Base-by-base conservation (phyloP, 2,797 vertebrate species). In the Gobio occitaniae region DNA sequence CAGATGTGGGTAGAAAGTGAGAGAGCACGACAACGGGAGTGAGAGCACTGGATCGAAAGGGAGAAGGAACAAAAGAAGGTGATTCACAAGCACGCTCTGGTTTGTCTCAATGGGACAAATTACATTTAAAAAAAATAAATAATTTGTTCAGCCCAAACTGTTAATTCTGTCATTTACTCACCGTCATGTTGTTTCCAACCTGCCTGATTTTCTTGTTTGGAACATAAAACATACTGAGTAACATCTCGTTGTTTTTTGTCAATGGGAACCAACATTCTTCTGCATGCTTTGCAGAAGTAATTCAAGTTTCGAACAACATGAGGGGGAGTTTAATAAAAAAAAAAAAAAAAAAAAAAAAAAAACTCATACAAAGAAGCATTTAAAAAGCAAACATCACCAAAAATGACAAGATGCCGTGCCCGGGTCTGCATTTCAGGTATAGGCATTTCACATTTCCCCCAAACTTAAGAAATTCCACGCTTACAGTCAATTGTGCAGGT, bases 31-130 rank as follows among this genome's bases (percentile, higher is more conserved):
- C 78, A 80, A 80, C 78, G 32, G 29, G 78, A 78, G 76, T 17
- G 83, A 83, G 82, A 79, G 85, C 72, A 81, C 80, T 3, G 66
- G 65, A 78, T 48, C 25, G 52, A 68, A 66, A 41, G 48, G 25
- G 32, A 70, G 63, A 74, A 3, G 52, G 52, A 61, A 79, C 76
- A 71, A 84, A 63, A 78, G 82, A 54, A 82, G 59, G 75, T 71
- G 65, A 85, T 89, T 85, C 80, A 84, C 88, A 89, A 83, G 90
- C 19, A 10, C 78, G 87, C 89, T 85, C 0, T 80, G 79, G 86
- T 83, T 52, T 41, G 38, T 50, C 52, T 76, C 29, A 83, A 80
- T 71, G 84, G 76, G 76, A 21, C 41, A 6, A 72, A 54, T 8
- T 52, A 50, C 47, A 71, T 9, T 29, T 32, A 77, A 80, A 15